Evolutionary conservation across 2,797 vertebrate genomes (phyloP).

Genomic region (Hippocampus kuda): DNA sequence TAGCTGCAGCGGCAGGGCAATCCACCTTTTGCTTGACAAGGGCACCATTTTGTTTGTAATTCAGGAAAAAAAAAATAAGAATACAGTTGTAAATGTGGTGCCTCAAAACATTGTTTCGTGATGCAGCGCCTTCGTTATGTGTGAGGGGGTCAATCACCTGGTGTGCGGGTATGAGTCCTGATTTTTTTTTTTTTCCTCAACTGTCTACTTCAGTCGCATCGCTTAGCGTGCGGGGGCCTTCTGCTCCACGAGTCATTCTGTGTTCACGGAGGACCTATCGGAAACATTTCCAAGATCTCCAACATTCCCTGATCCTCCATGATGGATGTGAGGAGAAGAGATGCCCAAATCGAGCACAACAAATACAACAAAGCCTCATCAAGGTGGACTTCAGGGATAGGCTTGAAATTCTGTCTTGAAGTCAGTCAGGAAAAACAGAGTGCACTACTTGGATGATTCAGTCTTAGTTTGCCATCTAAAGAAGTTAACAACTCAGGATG

Average conservation of each 20-base stretch:
- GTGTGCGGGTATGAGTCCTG: not conserved
- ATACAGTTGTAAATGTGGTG: no score
- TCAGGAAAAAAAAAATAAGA: no score
- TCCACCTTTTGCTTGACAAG: no score
- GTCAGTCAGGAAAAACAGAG: not conserved
- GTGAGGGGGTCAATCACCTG: no score
- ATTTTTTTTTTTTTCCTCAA: not conserved
- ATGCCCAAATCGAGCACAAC: not conserved
- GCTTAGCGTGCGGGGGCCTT: no score
- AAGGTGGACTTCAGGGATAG: not conserved
- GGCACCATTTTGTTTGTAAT: no score
- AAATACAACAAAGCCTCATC: not conserved
- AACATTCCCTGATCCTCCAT: not conserved
- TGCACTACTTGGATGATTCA: not conserved
- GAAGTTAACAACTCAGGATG: not conserved
- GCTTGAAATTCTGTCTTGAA: not conserved
- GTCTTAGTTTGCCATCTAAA: not conserved
- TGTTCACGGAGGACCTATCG: not conserved
- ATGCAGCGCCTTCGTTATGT: no score
- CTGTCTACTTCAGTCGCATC: not conserved
- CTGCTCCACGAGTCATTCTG: not conserved
- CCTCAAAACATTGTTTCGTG: no score
- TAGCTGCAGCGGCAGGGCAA: no score
- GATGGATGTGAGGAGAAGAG: not conserved
- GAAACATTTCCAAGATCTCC: not conserved